Evolutionary conservation across 2,797 vertebrate species (phyloP).

Genomic region (Labeo calbasu): DNA sequence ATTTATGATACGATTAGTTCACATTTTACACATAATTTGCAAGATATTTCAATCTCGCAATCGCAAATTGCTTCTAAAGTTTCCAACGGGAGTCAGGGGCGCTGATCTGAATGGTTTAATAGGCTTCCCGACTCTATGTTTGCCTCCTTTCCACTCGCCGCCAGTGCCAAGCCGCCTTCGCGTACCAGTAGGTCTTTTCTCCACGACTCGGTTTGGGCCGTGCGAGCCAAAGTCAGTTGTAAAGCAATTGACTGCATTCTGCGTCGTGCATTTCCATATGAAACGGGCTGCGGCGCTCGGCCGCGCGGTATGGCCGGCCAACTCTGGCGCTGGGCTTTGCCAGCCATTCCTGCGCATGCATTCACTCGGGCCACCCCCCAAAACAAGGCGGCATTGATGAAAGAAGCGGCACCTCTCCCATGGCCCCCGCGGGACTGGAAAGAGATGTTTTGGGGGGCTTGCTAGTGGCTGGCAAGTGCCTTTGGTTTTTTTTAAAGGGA

Average conservation of each 20-base stretch:
- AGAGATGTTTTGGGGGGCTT: conserved; percentile 67
- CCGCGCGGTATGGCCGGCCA: conserved; percentile 74
- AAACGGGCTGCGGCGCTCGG: conserved; percentile 79
- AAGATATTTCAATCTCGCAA: background rate
- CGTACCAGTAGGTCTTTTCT: conserved; percentile 61
- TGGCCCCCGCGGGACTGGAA: conserved; percentile 66
- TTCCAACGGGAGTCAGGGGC: conserved; percentile 45
- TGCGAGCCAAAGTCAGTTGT: conserved; percentile 85
- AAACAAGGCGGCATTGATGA: conserved; percentile 77
- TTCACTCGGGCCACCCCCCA: conserved; percentile 69
- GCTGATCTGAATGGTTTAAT: conserved; percentile 61
- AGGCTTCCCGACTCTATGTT: conserved; percentile 61
- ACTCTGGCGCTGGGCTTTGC: conserved; percentile 71
- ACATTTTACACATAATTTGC: background rate
- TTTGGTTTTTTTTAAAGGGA: conserved; percentile 55
- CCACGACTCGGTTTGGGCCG: conserved; percentile 48
- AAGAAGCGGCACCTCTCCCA: conserved; percentile 72
- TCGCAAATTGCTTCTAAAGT: background rate
- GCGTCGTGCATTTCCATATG: conserved; percentile 85
- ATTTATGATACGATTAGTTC: background rate
- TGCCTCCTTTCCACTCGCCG: conserved; percentile 61
- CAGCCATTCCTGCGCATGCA: conserved; percentile 72
- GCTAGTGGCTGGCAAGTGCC: conserved; percentile 66
- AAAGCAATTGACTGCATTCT: conserved; percentile 85
- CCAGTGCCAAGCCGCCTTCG: conserved; percentile 41